Evolutionary conservation across 2,888 invertebrate genomes (phyloP), one percentile per base, ranked within the genome.

Genomic region (Tanypteryx hageni): DNA sequence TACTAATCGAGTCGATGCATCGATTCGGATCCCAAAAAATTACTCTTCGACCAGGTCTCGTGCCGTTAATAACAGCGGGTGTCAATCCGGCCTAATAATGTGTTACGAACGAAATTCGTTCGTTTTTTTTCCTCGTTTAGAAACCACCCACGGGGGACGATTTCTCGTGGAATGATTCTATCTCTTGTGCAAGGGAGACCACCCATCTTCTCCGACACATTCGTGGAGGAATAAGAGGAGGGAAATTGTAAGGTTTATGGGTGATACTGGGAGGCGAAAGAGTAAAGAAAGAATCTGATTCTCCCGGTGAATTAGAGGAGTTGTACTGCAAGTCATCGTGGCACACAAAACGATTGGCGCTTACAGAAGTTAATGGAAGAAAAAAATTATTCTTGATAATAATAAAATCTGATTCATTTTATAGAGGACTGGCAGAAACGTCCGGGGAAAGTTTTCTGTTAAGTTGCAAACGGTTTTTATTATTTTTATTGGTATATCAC

Each of bases 51-150:
- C 68, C 18, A 68, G 68, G n/a, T n/a, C n/a, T 68, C 68, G 68
- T 68, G 68, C 68, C 68, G 22, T 68, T 68, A 68, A 68, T 68
- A 68, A 68, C 68, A n/a, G n/a, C 68, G 22, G 68, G 68, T 68
- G 68, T 68, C 68, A 27, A 76, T 22, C 76, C 13, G 76, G 27
- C 13, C 27, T 76, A 27, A 76, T 76, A 27, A 76, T n/a, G 76
- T 76, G 76, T 27, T 76, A 27, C 76, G 27, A 76, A 22, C 76
- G 76, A 76, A 76, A 76, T 27, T 5, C 13, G 11, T 13, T 27
- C 68, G 68, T 68, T 68, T 68, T 68, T 68, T 68, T 44, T 44
- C 18, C 22, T 68, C 18, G 68, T 68, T n/a, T 68, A 9, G 68
- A 68, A n/a, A 22, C 68, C 68, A 68, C 68, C 68, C 68, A 68